These are phyloP conservation scores for Drosophila niveifrons DNA, from an alignment of 2,888 invertebrate species.

Conservation along the genomic window DNA sequence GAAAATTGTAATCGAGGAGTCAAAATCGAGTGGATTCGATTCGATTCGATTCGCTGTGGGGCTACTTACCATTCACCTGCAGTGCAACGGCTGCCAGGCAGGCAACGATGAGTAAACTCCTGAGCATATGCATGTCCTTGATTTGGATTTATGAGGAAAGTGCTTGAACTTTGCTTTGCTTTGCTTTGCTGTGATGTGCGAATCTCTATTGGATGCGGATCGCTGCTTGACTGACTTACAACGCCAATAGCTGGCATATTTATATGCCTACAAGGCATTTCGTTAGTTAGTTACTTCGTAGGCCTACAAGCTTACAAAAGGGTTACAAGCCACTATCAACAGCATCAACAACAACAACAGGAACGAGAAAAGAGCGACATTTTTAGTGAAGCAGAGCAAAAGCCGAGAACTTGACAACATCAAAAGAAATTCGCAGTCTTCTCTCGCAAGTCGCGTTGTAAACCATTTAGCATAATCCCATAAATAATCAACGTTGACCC, in stretches of 20 bases:
- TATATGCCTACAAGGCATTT: constrained; percentile 59
- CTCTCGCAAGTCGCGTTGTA: constrained; percentile 44
- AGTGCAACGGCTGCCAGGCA: constrained; percentile 62
- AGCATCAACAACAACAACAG: background rate
- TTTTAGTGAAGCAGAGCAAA: constrained; percentile 3
- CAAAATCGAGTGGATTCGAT: too few relatives aligned
- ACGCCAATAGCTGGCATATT: constrained; percentile 60
- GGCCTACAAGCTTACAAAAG: constrained; percentile 8
- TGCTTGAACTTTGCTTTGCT: background rate
- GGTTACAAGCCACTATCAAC: constrained; percentile 27
- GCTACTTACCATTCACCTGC: constrained; percentile 56
- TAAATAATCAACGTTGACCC: constrained; percentile 68
- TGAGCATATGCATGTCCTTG: constrained; percentile 59
- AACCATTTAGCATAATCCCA: constrained; percentile 69
- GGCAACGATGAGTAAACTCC: constrained; percentile 53
- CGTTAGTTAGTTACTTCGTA: constrained; percentile 45
- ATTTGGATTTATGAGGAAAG: background rate
- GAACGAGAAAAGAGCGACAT: constrained; percentile 4
- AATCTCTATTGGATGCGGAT: constrained; percentile 56
- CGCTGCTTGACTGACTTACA: constrained; percentile 71
- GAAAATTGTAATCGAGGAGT: too few relatives aligned
- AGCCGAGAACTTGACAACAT: constrained; percentile 2
- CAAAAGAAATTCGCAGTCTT: constrained; percentile 17
- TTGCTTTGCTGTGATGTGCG: constrained; percentile 1
- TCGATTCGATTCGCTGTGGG: too few relatives aligned